Evolutionary conservation across 2,888 invertebrate genomes (phyloP).

Genomic region (Luperina nickerlii): DNA sequence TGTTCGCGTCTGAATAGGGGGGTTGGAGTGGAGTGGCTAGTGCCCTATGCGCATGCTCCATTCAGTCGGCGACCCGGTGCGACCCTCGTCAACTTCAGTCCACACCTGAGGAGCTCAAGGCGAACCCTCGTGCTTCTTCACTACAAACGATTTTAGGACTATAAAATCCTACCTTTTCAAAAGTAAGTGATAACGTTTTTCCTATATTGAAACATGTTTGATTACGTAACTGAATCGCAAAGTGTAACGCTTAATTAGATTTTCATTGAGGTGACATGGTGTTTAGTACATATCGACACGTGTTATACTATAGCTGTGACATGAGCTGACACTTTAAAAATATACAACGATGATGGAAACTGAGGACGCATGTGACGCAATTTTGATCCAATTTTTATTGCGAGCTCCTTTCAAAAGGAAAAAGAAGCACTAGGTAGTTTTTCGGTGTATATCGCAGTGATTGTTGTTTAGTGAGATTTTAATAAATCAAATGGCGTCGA

Average conservation of each 20-base stretch:
- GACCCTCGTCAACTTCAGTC: constrained; percentile 84
- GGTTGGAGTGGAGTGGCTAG: constrained; percentile 80
- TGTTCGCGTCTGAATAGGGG: constrained; percentile 74
- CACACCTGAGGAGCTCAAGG: constrained; percentile 80
- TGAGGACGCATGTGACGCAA: constrained; percentile 44
- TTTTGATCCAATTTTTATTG: neutral
- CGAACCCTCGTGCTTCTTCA: constrained; percentile 70
- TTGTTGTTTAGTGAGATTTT: constrained; percentile 69
- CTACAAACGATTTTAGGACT: constrained; percentile 78
- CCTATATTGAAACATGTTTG: constrained; percentile 17
- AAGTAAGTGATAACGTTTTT: constrained; percentile 79
- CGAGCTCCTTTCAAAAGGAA: constrained; percentile 5
- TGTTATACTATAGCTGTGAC: constrained; percentile 62
- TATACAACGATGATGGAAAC: constrained; percentile 56
- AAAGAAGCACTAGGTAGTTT: neutral
- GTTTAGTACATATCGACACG: constrained; percentile 61
- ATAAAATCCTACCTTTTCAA: constrained; percentile 84
- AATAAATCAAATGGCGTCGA: constrained; percentile 77
- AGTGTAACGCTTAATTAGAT: constrained; percentile 43
- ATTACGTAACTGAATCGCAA: constrained; percentile 19
- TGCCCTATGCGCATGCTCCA: constrained; percentile 86
- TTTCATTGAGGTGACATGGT: constrained; percentile 31
- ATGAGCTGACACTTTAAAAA: constrained; percentile 61
- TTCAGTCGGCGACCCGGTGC: constrained; percentile 77
- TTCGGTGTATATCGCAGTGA: constrained; percentile 10